Evolutionary conservation across 2,797 vertebrate species (phyloP), one percentile per base, ranked within the genome.

Genomic region (Serranus cabrilla): DNA sequence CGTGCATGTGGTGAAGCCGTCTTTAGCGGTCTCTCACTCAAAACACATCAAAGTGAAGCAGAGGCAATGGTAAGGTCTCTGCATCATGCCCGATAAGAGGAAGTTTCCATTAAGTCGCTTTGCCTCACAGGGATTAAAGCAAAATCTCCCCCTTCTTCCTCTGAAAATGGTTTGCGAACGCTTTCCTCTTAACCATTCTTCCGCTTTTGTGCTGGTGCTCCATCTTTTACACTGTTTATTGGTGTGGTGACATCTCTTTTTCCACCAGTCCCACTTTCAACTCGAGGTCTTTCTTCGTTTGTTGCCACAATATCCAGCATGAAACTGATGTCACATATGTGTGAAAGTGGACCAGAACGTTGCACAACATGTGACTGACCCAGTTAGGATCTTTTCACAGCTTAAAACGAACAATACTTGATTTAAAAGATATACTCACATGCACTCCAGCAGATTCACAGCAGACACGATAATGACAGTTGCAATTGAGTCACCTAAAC

Each of bases 21-120:
- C 63, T 86, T 86, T 80, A 83, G 70, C 68, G 57, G 63, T 74
- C 85, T 84, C 63, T 81, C 71, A 79, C 73, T 85, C 56, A 69
- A 68, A 85, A 86, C 78, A 94, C 92, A 95, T 94, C 92, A 94
- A 93, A 94, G 92, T 85, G 76, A 86, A 84, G 90, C 85, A 69
- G 77, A 89, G 74, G 89, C 87, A 89, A 86, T 89, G 79, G 83
- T 83, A 84, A 90, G 89, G 86, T 83, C 91, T 84, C 92, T 94
- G 93, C 88, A 87, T 92, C 86, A 84, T 72, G 73, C 66, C 77
- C 56, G 94, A 95, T 95, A 94, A 94, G 92, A 85, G 52, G 80
- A 86, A 84, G 83, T 91, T 93, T 94, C 89, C 89, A 93, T 94
- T 94, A 93, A 94, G 88, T 90, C 70, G 76, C 83, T 91, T 89